A percentile compares a stretch with the other conserved stretches of the same genome.
These are phyloP conservation scores for Aleiodes sp. DNA, from an alignment of 1,140 invertebrate genomes.

Conservation along the genomic window DNA sequence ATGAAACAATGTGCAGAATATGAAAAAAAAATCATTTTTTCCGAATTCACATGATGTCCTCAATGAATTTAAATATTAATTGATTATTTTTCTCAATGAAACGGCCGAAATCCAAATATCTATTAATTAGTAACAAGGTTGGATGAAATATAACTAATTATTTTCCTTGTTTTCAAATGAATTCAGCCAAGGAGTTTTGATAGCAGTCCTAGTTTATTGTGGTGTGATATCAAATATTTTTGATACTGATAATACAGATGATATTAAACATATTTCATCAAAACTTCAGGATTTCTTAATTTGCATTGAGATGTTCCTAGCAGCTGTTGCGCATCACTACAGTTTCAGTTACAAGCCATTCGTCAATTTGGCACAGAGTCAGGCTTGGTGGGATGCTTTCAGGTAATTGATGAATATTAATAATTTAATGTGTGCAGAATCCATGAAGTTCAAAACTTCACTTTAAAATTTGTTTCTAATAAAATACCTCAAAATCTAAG, in stretches of 20 bases:
- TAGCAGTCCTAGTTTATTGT: conserved; percentile 85
- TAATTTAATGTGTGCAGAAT: background rate
- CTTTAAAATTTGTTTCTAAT: no score
- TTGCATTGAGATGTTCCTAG: conserved; percentile 98
- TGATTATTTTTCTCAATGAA: no score
- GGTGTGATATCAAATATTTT: conserved; percentile 77
- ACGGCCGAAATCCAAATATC: no score
- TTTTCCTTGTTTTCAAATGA: conserved; percentile 42
- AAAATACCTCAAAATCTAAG: no score
- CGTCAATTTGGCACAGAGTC: conserved; percentile 66
- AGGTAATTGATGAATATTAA: conserved; percentile 46
- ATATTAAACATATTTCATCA: conserved; percentile 76
- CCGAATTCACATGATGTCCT: no score
- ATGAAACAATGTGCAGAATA: no score
- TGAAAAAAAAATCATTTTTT: no score
- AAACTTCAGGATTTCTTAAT: conserved; percentile 95
- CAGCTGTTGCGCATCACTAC: conserved; percentile 93
- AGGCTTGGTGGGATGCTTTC: conserved; percentile 71
- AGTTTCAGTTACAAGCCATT: conserved; percentile 93
- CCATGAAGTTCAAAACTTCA: background rate
- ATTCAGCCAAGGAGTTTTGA: conserved; percentile 90
- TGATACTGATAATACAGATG: conserved; percentile 71
- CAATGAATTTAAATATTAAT: no score
- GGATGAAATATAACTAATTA: conserved; percentile 25
- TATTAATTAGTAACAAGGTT: no score